Evolutionary conservation across 2,797 vertebrate species (phyloP).

Genomic region (Myripristis murdjan): DNA sequence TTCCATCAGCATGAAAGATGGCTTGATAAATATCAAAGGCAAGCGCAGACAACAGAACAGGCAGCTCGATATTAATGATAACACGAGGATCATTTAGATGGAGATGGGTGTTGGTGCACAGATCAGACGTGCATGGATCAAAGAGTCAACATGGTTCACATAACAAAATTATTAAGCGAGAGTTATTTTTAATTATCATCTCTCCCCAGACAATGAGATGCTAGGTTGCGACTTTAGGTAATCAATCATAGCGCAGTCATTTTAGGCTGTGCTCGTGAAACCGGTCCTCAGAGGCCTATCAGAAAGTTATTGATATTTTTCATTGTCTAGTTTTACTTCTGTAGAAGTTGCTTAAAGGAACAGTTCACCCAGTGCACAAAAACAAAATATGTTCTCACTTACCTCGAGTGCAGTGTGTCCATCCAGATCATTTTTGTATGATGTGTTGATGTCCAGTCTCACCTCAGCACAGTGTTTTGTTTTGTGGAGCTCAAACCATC

Average conservation of each 20-base stretch:
- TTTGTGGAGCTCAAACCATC: no score
- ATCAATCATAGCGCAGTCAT: conserved; percentile 42
- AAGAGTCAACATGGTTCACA: conserved; percentile 68
- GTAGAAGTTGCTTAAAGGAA: background rate
- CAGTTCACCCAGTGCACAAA: no score
- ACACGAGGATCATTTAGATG: conserved; percentile 45
- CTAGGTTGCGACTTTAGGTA: conserved; percentile 33
- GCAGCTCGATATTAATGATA: conserved; percentile 56
- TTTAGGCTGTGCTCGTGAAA: conserved; percentile 18
- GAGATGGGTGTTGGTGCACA: conserved; percentile 43
- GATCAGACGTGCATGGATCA: conserved; percentile 67
- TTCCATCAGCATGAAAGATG: conserved; percentile 71
- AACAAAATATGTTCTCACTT: no score
- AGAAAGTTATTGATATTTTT: background rate
- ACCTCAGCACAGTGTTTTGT: no score
- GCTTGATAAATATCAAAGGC: conserved; percentile 79
- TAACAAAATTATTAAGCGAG: conserved; percentile 47
- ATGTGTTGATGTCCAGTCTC: no score
- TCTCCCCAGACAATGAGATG: conserved; percentile 18
- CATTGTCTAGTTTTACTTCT: background rate
- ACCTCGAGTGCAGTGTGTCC: no score
- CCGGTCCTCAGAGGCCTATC: background rate
- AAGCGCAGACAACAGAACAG: conserved; percentile 50
- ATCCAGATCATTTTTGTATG: no score
- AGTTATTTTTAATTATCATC: conserved; percentile 44